Evolutionary conservation across 2,113 vertebrate genomes (phyloP), one percentile per base, ranked within the genome.

Genomic region (Xyliphius kryptos): DNA sequence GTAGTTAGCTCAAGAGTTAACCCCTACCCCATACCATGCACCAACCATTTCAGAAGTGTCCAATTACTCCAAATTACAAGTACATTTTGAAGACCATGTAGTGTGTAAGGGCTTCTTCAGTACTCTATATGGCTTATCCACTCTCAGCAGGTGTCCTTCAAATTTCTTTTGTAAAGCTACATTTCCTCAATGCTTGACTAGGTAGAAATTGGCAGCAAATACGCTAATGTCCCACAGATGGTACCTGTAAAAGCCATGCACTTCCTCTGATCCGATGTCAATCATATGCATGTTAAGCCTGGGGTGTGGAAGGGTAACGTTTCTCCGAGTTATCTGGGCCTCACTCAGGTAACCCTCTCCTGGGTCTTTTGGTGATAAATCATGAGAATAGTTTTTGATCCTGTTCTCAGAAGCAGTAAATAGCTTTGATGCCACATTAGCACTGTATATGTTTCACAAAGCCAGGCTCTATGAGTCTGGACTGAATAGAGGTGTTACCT

Each of bases 381-480:
- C 61, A 63, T 52, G 52, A 57, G 56, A 67, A 65, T 51, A 50
- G 56, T 71, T 71, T 70, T 74, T 72, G 72, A 72, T 72, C 60
- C 57, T 62, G 47, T 22, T 26, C 62, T 56, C 26, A 38, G 38
- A 46, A 67, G 65, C 54, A 61, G 53, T 70, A 62, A 68, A 66
- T 54, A 52, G 58, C 74, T 72, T 71, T 75, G 59, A 67, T 61
- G 68, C 57, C 55, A 63, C 66, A 51, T 72, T 72, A 67, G 63
- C 63, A 40, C 36, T 56, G 41, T 53, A 32, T 46, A 14, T 41
- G 49, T 56, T 66, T 63, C 56, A 69, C 63, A 60, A 54, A 61
- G 32, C 22, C 26, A 46, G 54, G 49, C 19, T 60, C 55, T 68
- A 47, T 15, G 44, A 36, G n/a, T 59, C 51, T 63, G 41, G 41